phyloP scores from a whole-genome alignment of 1,140 invertebrate genomes.

The Drosophila repletoides region DNA sequence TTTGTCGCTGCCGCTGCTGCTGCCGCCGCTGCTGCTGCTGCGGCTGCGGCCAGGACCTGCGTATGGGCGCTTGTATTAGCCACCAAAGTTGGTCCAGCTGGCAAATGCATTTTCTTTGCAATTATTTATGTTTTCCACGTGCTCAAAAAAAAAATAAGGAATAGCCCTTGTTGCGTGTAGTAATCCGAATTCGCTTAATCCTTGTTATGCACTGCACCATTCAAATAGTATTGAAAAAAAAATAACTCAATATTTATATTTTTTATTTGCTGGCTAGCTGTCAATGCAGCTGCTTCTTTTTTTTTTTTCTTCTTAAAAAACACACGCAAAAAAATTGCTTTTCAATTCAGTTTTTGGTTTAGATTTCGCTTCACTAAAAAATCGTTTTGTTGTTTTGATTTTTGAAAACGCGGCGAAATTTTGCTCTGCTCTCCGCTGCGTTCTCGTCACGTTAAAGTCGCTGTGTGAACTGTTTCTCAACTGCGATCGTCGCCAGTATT shows the following conservation, averaged over 20 bases:
- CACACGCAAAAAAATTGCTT: conserved; percentile 39
- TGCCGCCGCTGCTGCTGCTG: conserved; percentile 66
- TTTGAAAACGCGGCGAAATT: conserved; percentile 26
- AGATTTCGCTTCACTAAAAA: background rate
- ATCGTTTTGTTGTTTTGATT: background rate
- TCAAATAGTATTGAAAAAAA: too few relatives aligned
- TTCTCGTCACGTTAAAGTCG: conserved; percentile 82
- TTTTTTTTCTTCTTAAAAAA: background rate
- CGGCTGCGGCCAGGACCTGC: conserved; percentile 63
- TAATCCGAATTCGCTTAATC: conserved; percentile 37
- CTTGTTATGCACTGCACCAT: conserved; percentile 27
- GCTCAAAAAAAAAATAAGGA: conserved; percentile 32
- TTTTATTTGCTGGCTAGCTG: conserved; percentile 14
- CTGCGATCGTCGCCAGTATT: conserved; percentile 81
- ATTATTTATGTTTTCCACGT: conserved; percentile 14
- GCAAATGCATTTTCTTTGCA: conserved; percentile 68
- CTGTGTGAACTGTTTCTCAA: conserved; percentile 82
- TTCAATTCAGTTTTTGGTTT: background rate
- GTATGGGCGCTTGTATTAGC: conserved; percentile 63
- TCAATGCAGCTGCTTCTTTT: conserved; percentile 26
- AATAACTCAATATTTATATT: background rate
- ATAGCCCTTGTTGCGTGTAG: background rate
- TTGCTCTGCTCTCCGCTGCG: conserved; percentile 22
- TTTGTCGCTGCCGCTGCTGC: conserved; percentile 40
- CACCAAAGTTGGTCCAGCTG: conserved; percentile 77